Conservation (phyloP, 2,113 vertebrate genomes). For the Pygathrix nemaeus region DNA sequence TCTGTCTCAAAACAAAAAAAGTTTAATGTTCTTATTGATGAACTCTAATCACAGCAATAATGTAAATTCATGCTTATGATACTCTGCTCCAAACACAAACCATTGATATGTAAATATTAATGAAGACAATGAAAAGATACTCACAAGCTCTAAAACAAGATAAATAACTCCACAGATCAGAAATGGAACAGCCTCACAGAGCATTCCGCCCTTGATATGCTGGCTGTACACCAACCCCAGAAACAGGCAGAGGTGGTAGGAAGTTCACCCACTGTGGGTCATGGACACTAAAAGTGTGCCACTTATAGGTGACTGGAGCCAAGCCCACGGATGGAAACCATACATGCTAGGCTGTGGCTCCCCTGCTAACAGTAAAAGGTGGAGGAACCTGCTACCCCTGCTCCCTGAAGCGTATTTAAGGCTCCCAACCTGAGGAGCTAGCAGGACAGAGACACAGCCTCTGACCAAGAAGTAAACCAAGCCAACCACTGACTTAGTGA, state of each 20-base stretch:
- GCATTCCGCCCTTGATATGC: neutral
- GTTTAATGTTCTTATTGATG: neutral
- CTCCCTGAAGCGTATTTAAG: neutral
- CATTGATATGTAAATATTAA: neutral
- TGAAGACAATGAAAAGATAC: neutral
- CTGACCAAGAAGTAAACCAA: neutral
- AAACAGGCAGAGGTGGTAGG: neutral
- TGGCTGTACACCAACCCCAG: neutral
- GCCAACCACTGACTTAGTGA: neutral
- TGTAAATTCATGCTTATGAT: neutral
- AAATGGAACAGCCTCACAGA: neutral
- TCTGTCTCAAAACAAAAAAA: neutral
- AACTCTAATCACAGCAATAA: neutral
- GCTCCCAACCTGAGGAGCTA: neutral
- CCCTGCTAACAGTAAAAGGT: neutral
- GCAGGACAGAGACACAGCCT: neutral
- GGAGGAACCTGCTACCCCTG: neutral
- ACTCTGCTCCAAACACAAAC: neutral
- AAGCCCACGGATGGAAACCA: neutral
- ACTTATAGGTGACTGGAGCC: neutral
- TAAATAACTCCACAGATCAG: neutral
- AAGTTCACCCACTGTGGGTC: neutral
- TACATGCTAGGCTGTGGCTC: neutral
- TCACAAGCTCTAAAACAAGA: neutral
- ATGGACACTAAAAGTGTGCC: neutral